phyloP scores from a whole-genome alignment of 2,797 vertebrate genomes.

The Nannoperca australis region DNA sequence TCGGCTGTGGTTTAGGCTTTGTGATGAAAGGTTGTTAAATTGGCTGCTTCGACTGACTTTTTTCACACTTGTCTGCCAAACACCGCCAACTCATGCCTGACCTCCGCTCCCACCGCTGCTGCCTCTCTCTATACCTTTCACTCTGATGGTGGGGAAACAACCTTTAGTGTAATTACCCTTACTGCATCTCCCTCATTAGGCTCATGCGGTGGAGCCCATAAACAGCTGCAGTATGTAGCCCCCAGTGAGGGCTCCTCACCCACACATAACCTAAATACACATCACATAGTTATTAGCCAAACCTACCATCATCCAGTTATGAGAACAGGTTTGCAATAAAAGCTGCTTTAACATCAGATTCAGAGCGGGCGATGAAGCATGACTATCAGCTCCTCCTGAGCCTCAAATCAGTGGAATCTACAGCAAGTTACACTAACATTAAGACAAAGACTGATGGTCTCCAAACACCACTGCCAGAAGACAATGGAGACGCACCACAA shows the following conservation, averaged over 20 bases:
- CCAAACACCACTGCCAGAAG: constrained; percentile 4
- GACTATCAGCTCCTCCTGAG: constrained; percentile 4
- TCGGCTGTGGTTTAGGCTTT: constrained; percentile 54
- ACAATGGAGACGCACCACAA: neutral
- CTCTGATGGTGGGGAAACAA: constrained; percentile 53
- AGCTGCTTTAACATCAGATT: constrained; percentile 36
- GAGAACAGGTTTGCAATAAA: constrained; percentile 28
- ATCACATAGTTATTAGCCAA: constrained; percentile 43
- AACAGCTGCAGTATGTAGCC: constrained; percentile 71
- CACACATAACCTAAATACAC: constrained; percentile 48
- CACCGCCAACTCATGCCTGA: constrained; percentile 52
- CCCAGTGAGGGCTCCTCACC: constrained; percentile 57
- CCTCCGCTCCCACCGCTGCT: constrained; percentile 42
- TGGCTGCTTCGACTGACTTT: constrained; percentile 41
- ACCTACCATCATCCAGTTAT: constrained; percentile 28
- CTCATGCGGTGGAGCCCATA: constrained; percentile 76
- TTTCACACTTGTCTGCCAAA: constrained; percentile 60
- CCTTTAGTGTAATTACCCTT: constrained; percentile 74
- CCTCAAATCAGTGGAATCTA: constrained; percentile 12
- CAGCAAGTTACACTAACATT: neutral
- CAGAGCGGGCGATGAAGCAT: constrained; percentile 3
- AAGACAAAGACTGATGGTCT: neutral
- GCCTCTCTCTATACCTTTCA: constrained; percentile 42
- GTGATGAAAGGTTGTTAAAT: constrained; percentile 57
- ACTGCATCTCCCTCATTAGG: constrained; percentile 76